Base-by-base conservation (phyloP, 2,113 vertebrate species). In the Rissa tridactyla region DNA sequence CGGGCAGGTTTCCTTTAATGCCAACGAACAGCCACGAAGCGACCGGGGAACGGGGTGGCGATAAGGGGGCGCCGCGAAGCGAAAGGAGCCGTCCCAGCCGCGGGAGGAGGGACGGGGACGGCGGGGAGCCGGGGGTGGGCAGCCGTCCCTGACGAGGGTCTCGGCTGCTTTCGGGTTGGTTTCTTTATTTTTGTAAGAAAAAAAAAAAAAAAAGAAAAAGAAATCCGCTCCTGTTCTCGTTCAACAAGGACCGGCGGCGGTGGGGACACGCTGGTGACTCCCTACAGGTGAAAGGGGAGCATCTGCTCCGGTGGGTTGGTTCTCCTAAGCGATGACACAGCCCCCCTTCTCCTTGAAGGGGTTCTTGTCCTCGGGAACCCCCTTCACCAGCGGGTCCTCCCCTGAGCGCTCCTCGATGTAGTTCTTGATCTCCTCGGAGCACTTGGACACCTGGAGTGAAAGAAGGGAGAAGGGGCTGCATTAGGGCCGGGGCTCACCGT, bases 291-390 rank as follows among this genome's bases (percentile, higher is more conserved):
- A 51, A 38, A 55, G 11, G 54, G n/a, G 32, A 75, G 23, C 18
- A 47, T 65, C 85, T 95, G 80, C 92, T 75, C 68, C 79, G 73
- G 57, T 5, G 73, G 46, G 32, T 5, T 52, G 13, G 9, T 57
- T 46, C 29, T 62, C 77, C 98, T 98, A 99, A 85, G 98, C 98
- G 98, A 99, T 98, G 88, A 99, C 98, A 94, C 99, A 99, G 94
- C 99, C 99, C 90, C 99, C 99, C 97, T 99, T 99, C 96, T 99
- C 99, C 97, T 99, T 99, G 97, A 99, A 99, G 62, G 99, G 99
- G 92, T 99, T 99, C 98, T 99, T 99, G 38, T 99, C 99, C 94
- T 99, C 99, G n/a, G 99, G 97, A 86, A 99, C 98, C 22, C 99
- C 99, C 97, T 99, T 99, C 88, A 99, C 98, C 32, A 99, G 98